phyloP scores from a whole-genome alignment of 2,113 vertebrate species.

The Tachysurus vachellii region DNA sequence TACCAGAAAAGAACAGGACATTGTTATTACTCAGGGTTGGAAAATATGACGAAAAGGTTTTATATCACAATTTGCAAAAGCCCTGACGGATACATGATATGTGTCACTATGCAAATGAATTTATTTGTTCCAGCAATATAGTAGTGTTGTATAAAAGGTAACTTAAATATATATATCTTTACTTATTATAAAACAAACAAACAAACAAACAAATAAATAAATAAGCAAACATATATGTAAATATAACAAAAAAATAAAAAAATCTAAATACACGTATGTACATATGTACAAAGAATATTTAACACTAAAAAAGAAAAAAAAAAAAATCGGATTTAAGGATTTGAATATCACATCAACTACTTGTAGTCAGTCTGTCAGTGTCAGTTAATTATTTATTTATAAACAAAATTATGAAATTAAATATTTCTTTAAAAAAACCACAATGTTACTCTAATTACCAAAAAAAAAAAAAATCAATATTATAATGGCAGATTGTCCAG shows the following conservation, averaged over 20 bases:
- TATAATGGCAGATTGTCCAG: background rate
- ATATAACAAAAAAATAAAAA: no score
- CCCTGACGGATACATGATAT: background rate
- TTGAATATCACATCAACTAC: background rate
- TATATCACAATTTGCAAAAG: background rate
- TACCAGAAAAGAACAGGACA: background rate
- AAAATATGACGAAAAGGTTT: background rate
- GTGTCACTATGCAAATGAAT: background rate
- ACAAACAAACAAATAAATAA: no score
- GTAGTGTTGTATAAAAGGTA: no score
- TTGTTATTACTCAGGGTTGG: background rate
- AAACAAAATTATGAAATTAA: background rate
- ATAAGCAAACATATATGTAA: no score
- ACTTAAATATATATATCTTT: no score
- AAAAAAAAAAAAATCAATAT: background rate
- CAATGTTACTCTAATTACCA: no score
- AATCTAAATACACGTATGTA: no score
- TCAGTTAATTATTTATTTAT: background rate
- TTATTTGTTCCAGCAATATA: no score
- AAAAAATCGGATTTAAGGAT: background rate
- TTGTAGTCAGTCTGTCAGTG: background rate
- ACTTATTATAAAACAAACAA: no score
- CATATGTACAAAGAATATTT: background rate
- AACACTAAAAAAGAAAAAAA: background rate
- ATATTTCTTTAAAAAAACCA: background rate